Base-by-base conservation (phyloP, 2,113 vertebrate species). In the Lampris megalopsis region DNA sequence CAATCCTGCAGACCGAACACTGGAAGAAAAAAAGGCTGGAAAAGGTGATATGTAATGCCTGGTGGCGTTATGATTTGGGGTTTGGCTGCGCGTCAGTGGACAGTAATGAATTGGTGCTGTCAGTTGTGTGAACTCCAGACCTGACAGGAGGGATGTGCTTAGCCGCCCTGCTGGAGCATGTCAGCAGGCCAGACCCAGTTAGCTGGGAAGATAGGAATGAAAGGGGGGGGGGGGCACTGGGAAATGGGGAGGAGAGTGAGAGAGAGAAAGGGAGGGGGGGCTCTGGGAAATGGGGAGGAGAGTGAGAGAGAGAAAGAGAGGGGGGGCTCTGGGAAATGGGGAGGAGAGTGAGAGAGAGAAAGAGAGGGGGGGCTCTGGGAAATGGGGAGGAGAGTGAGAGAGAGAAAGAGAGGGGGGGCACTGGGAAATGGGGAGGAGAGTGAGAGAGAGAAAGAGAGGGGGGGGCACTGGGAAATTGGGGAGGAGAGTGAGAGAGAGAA, bases 101-200 rank as follows among this genome's bases (percentile, higher is more conserved):
- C 89, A 87, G 86, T 91, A 89, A 92, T 92, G 89, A 91, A 91
- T 90, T 93, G 82, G 79, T 86, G 80, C 73, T 88, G 91, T 91
- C 85, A 91, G 80, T 71, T 65, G 67, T 63, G 70, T 83, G 86
- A 92, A 87, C 79, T 69, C 63, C 41, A 60, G 82, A 86, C 81
- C 88, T 62, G 76, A 76, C 63, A 47, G 75, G 68, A 49, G 35
- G 75, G 73, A 85, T 83, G 85, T 90, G 83, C 81, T 91, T 88
- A 91, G 88, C 73, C 68, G 74, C 87, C 63, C 68, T 88, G 85
- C 77, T 87, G 84, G 80, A 86, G 88, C 86, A 83, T 82, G 82
- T 84, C 81, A 87, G 81, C 74, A 42, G 77, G 54, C 58, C 45
- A 50, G 70, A 63, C 68, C 71, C 66, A 77, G 66, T 37, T 60